phyloP scores from a whole-genome alignment of 2,797 vertebrate genomes.

The Philypnodon macrostomus region DNA sequence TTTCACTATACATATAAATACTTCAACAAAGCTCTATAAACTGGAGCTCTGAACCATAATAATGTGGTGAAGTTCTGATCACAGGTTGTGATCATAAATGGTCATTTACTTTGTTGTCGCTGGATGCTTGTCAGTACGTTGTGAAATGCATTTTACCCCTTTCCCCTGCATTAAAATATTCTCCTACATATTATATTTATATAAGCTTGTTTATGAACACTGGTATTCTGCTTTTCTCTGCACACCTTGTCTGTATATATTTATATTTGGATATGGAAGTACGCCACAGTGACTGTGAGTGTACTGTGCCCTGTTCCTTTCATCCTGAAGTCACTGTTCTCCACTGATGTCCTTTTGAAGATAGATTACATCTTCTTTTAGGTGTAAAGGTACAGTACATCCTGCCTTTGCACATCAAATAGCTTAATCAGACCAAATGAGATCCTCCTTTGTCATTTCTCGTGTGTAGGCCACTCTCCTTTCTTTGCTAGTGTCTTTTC shows the following conservation, averaged over 20 bases:
- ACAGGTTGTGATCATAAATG: too few species aligned
- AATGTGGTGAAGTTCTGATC: too few species aligned
- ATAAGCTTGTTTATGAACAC: too few species aligned
- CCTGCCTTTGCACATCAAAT: conserved; percentile 62
- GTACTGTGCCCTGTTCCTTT: conserved; percentile 51
- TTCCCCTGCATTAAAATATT: too few species aligned
- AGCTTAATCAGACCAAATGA: conserved; percentile 46
- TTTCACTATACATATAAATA: too few species aligned
- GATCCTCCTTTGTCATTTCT: conserved; percentile 47
- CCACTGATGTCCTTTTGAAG: conserved; percentile 60
- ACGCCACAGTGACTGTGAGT: conserved; percentile 57
- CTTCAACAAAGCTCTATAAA: too few species aligned
- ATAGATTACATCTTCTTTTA: conserved; percentile 66
- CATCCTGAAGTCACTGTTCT: conserved; percentile 51
- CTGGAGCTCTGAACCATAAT: too few species aligned
- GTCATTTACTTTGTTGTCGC: too few species aligned
- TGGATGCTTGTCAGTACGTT: too few species aligned
- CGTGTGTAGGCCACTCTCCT: conserved; percentile 30
- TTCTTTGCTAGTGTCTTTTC: conserved; percentile 23
- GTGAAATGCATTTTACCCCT: too few species aligned
- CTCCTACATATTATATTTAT: too few species aligned
- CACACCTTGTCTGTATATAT: conserved; percentile 2
- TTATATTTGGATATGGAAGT: conserved; percentile 26
- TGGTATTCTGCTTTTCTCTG: too few species aligned
- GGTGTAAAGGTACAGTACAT: conserved; percentile 57